Percentiles rank a stretch among this genome's conserved stretches.
Evolutionary conservation across 2,888 invertebrate species (phyloP).

Genomic region (Epiperipatus broadwayi): DNA sequence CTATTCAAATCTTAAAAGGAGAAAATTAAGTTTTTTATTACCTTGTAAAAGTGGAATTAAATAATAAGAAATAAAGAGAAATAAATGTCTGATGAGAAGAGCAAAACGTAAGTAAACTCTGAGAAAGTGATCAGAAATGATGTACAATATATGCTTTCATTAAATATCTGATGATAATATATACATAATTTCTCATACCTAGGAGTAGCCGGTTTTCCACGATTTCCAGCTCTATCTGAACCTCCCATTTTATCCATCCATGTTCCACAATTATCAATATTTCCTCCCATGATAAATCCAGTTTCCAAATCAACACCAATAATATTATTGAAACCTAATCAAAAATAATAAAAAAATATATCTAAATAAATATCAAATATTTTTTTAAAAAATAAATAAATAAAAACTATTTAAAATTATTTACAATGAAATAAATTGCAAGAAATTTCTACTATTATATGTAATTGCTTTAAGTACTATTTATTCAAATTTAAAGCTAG

Average conservation of each 20-base stretch:
- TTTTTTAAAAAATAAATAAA: not conserved
- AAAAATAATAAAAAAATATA: not conserved
- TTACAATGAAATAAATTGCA: constrained; percentile 1
- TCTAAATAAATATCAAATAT: constrained; percentile 6
- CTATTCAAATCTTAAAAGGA: too few relatives aligned
- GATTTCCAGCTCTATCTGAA: constrained; percentile 67
- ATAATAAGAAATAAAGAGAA: too few relatives aligned
- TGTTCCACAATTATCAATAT: constrained; percentile 86
- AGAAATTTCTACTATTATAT: too few relatives aligned
- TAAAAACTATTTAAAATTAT: not conserved
- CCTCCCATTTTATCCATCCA: constrained; percentile 99
- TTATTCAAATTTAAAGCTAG: too few relatives aligned
- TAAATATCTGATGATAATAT: not conserved
- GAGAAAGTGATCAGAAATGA: not conserved
- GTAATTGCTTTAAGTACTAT: too few relatives aligned
- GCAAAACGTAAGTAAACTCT: not conserved
- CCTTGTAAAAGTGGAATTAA: too few relatives aligned
- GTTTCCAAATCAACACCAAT: constrained; percentile 76
- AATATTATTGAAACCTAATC: constrained; percentile 60
- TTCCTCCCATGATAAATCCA: constrained; percentile 87
- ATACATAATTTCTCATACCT: constrained; percentile 31
- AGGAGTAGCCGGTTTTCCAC: constrained; percentile 82
- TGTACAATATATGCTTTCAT: not conserved
- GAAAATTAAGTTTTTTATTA: too few relatives aligned
- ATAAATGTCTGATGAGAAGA: too few relatives aligned